Base-by-base conservation (phyloP, 2,113 vertebrate species). In the Bettongia penicillata region DNA sequence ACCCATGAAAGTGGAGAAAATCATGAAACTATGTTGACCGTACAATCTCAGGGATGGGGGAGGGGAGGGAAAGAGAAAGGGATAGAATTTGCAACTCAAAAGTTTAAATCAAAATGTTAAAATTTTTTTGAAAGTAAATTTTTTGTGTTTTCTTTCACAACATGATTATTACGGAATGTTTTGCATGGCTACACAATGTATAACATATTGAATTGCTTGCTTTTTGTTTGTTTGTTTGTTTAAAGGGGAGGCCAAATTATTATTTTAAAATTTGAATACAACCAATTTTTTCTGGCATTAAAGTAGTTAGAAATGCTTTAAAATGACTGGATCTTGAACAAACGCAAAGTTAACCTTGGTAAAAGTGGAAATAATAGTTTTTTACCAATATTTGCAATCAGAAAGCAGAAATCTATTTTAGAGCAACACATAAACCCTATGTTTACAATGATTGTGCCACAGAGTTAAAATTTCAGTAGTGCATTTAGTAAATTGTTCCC, bases 241-340 rank as follows among this genome's bases (percentile, higher is more conserved):
- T 98, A 97, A 98, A 94, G 98, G 98, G 98, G 98, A 98, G 98
- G 98, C 98, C 98, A 98, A 99, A 99, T 99, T 98, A 96, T 98
- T 99, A 97, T 99, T 99, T 97, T 97, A 98, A 97, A 98, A 98
- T 98, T 98, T 98, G 97, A 97, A 97, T 97, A 97, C 97, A 97
- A 97, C 97, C 98, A 92, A 98, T 98, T 98, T 91, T 91, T 96
- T 97, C 98, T 98, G 96, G 95, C 91, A 98, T 96, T 96, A 95
- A 98, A 95, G 47, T 97, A 98, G 98, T 98, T 98, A 48, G 96
- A 98, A 97, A 93, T 95, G 98, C 98, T 98, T 93, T 93, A 96
- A 96, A 96, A 96, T 96, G 93, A 96, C 95, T 97, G 97, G 94
- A 90, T 93, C 96, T 90, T 95, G 89, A 95, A 77, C 94, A 96